A percentile compares a stretch with the other conserved stretches of the same genome.
Evolutionary conservation across 1,140 invertebrate genomes (phyloP).

Genomic region (Hypsibius dujardini): DNA sequence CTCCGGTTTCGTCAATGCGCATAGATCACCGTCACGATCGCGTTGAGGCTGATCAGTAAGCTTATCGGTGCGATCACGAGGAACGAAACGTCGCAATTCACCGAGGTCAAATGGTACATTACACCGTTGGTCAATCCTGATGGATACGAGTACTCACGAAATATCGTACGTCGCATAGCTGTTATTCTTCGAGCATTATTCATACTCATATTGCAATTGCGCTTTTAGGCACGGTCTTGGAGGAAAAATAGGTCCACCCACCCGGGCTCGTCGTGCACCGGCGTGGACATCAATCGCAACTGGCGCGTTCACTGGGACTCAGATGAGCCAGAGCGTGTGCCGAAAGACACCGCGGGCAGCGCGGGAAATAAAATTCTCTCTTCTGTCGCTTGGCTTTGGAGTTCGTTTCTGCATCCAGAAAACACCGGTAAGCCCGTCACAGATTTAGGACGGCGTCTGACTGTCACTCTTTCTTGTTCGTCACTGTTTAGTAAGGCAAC

Average conservation of each 20-base stretch:
- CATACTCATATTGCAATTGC: conserved; percentile 11
- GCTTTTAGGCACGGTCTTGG: conserved; percentile 24
- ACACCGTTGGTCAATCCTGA: conserved; percentile 52
- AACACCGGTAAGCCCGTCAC: not conserved
- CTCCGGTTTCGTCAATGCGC: too few species aligned
- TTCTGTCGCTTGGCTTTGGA: not conserved
- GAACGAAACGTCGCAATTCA: not conserved
- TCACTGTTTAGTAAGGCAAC: not conserved
- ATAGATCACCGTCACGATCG: conserved; percentile 7
- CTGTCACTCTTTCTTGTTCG: not conserved
- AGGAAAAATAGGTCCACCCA: conserved; percentile 23
- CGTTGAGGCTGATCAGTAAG: not conserved
- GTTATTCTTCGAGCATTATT: not conserved
- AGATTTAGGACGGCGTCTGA: not conserved
- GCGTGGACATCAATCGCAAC: conserved; percentile 25
- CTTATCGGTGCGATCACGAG: not conserved
- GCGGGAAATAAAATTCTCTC: not conserved
- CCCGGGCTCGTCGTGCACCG: not conserved
- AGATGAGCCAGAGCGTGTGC: not conserved
- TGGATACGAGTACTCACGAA: conserved; percentile 46
- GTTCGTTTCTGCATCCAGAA: not conserved
- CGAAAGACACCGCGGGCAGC: not conserved
- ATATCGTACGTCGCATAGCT: conserved; percentile 25
- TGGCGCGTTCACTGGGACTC: conserved; percentile 24
- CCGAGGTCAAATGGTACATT: conserved; percentile 39